Percentiles rank a stretch among this genome's conserved stretches.
These are phyloP conservation scores for Campaea margaritaria DNA, from an alignment of 2,888 invertebrate species.

Conservation along the genomic window DNA sequence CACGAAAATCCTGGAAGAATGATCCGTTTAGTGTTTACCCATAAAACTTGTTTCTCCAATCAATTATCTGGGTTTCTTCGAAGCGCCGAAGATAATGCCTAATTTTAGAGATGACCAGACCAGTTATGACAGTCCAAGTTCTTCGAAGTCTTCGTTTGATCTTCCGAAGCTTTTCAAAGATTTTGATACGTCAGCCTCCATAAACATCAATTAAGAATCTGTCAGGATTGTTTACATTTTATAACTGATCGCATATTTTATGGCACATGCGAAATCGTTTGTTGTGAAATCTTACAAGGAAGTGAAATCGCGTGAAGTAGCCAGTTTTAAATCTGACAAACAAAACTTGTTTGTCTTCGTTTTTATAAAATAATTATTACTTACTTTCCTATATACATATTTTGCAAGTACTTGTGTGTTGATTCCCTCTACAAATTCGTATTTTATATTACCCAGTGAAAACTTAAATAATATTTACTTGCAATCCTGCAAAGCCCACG, in stretches of 20 bases:
- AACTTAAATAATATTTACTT: too few species aligned
- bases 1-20: too few species aligned
- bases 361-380: too few species aligned
- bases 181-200: slow-evolving; percentile 38
- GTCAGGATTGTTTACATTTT: slow-evolving; percentile 34
- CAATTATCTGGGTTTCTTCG: slow-evolving; percentile 1
- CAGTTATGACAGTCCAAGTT: slow-evolving; percentile 5
- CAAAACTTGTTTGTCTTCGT: not conserved
- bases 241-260: slow-evolving; percentile 21
- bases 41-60: slow-evolving; percentile 11
- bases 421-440: too few species aligned
- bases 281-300: slow-evolving; percentile 13
- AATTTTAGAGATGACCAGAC: slow-evolving; percentile 16
- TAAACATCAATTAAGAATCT: slow-evolving; percentile 46
- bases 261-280: slow-evolving; percentile 11
- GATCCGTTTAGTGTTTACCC: slow-evolving; percentile 5
- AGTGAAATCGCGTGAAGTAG: not conserved
- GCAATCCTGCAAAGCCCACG: too few species aligned
- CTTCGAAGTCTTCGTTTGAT: slow-evolving; percentile 40
- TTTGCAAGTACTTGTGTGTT: too few species aligned
- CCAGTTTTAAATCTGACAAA: not conserved
- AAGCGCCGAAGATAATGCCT: slow-evolving; percentile 2
- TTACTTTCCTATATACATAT: too few species aligned
- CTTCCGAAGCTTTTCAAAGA: slow-evolving; percentile 16
- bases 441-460: too few species aligned